Evolutionary conservation across 2,888 invertebrate species (phyloP).

Genomic region (Trypoxylon attenuatum): DNA sequence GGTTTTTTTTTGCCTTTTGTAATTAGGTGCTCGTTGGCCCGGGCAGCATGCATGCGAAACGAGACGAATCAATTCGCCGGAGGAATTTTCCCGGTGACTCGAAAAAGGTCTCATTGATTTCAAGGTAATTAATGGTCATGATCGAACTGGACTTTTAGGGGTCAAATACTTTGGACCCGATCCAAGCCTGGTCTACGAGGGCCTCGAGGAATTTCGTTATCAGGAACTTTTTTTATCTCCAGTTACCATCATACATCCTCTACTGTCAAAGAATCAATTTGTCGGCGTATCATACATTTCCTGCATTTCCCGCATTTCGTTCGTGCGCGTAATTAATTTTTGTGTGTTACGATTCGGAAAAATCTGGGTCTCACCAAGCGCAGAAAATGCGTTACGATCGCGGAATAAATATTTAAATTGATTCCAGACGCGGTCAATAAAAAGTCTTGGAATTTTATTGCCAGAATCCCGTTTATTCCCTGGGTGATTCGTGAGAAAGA

Average conservation of each 20-base stretch:
- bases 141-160: not conserved
- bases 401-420: constrained; percentile 28
- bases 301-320: too few species aligned
- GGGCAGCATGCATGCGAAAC: too few species aligned
- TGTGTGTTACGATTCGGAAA: constrained; percentile 32
- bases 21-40: too few species aligned
- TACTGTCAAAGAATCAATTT: too few species aligned
- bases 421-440: constrained; percentile 33
- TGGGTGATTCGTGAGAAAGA: not conserved
- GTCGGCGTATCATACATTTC: too few species aligned
- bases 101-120: not conserved
- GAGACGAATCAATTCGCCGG: too few species aligned
- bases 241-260: too few species aligned
- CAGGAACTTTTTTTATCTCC: too few species aligned
- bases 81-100: not conserved
- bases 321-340: constrained; percentile 29
- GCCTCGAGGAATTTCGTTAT: not conserved
- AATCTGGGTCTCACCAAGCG: constrained; percentile 25
- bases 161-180: not conserved
- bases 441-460: constrained; percentile 28
- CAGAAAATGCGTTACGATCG: constrained; percentile 11
- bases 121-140: not conserved
- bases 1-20: too few species aligned
- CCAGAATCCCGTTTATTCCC: constrained; percentile 17
- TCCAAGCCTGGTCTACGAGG: not conserved